Percentiles rank a stretch among this genome's conserved stretches.
Evolutionary conservation across 1,140 invertebrate genomes (phyloP).

Genomic region (Nasonia vitripennis): DNA sequence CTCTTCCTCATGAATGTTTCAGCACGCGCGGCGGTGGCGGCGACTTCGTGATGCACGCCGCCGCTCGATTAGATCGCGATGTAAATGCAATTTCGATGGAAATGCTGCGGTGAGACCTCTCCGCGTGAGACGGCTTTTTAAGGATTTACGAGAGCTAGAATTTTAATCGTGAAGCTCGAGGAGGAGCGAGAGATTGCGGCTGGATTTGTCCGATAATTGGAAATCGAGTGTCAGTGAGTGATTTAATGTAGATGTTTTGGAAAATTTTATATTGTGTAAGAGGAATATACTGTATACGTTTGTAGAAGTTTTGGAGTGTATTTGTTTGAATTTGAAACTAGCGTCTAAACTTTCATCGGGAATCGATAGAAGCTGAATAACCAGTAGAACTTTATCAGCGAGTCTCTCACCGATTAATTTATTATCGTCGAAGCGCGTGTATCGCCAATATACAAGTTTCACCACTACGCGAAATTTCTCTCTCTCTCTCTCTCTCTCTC

Average conservation of each 20-base stretch:
- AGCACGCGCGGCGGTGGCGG: neutral
- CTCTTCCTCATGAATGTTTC: slow-evolving; percentile 29
- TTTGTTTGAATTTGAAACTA: too few species aligned
- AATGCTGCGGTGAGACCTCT: neutral
- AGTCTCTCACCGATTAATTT: neutral
- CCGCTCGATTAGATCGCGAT: slow-evolving; percentile 24
- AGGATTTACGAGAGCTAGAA: neutral
- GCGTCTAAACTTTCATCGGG: too few species aligned
- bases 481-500: neutral
- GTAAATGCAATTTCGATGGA: slow-evolving; percentile 48
- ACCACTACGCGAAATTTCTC: neutral
- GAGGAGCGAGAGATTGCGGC: neutral
- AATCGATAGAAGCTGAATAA: neutral
- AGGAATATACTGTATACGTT: neutral
- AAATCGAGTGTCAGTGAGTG: neutral
- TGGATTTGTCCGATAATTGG: neutral
- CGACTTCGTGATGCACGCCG: neutral
- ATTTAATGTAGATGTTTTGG: neutral
- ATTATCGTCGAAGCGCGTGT: neutral
- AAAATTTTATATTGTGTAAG: neutral
- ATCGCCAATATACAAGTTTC: neutral
- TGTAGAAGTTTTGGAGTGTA: too few species aligned
- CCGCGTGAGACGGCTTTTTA: neutral
- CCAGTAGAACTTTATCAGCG: neutral
- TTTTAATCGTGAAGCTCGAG: neutral